Base-by-base conservation (phyloP, 2,888 invertebrate genomes). In the Acrocyrtus sp. region DNA sequence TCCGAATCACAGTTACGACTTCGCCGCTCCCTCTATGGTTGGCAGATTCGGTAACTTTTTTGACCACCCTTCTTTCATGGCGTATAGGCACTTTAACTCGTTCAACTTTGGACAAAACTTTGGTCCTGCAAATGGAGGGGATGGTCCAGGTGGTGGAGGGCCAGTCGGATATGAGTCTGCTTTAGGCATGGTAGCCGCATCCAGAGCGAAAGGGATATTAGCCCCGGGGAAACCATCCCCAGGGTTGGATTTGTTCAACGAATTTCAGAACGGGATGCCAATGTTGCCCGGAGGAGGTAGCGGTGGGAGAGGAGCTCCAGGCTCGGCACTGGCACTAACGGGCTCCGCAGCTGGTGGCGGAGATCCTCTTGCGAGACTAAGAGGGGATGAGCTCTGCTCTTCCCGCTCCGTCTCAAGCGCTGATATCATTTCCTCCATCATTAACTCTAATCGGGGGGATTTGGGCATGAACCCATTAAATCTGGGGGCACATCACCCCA, bases 11-110 rank as follows among this genome's bases (percentile, higher is more conserved):
- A 72, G 57, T 19, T 81, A 72, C 53, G 77, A 78, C 53, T 79
- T 76, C 50, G 56, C 75, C 45, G 74, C 78, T 56, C 76, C 78
- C 6, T 75, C 76, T 17, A 77, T 78, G 76, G 77, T 76, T 1
- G 76, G 76, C 50, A 51, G 79, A n/a, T 80, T 76, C 47, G 79
- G 76, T 48, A 74, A 76, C 21, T 73, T 80, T 51, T 77, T 81
- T 62, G 81, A 81, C 26, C 81, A 79, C 53, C 78, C 76, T 39
- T 77, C 78, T 27, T 78, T 81, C 68, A 79, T 81, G 76, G 79
- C 79, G 21, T 81, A 81, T 63, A 75, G 79, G 24, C 79, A 79
- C 51, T 79, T 81, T 62, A 79, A 78, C 60, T 78, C 78, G 1
- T 79, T 81, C 63, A 76, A 75, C 53, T 78, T 80, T 58, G 75